phyloP scores from a whole-genome alignment of 2,113 vertebrate genomes.

The Myiagra hebetior region DNA sequence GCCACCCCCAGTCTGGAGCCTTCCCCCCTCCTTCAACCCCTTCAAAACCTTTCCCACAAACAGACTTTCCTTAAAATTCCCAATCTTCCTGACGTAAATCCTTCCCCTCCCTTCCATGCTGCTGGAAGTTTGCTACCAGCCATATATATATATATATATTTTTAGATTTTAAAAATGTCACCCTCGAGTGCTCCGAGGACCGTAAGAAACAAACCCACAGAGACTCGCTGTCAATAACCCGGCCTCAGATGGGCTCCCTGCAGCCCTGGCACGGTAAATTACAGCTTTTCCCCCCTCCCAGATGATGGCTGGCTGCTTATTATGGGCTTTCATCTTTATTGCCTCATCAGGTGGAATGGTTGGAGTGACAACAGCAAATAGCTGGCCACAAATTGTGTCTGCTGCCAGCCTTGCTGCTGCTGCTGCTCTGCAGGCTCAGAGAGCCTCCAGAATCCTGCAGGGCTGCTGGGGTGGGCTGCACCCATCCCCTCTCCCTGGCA shows the following conservation, averaged over 20 bases:
- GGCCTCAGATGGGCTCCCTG: conserved; percentile 33
- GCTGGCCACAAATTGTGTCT: neutral
- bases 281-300: neutral
- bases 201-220: neutral
- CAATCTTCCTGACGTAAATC: neutral
- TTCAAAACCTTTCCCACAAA: neutral
- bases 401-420: neutral
- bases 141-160: neutral
- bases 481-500: neutral
- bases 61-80: neutral
- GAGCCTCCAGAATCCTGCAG: neutral
- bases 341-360: conserved; percentile 28
- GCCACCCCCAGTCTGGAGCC: neutral
- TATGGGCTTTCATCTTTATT: conserved; percentile 60
- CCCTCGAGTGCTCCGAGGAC: neutral
- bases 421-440: neutral
- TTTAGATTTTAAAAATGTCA: conserved; percentile 52
- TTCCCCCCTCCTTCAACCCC: neutral
- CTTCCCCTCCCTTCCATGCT: neutral
- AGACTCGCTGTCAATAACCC: conserved; percentile 26
- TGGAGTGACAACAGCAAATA: conserved; percentile 1
- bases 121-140: neutral
- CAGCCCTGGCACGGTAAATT: conserved; percentile 40
- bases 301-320: conserved; percentile 8
- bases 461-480: neutral